Percentiles rank a stretch among this genome's conserved stretches.
Conservation (phyloP, 2,113 vertebrate species). For the Boleophthalmus pectinirostris region DNA sequence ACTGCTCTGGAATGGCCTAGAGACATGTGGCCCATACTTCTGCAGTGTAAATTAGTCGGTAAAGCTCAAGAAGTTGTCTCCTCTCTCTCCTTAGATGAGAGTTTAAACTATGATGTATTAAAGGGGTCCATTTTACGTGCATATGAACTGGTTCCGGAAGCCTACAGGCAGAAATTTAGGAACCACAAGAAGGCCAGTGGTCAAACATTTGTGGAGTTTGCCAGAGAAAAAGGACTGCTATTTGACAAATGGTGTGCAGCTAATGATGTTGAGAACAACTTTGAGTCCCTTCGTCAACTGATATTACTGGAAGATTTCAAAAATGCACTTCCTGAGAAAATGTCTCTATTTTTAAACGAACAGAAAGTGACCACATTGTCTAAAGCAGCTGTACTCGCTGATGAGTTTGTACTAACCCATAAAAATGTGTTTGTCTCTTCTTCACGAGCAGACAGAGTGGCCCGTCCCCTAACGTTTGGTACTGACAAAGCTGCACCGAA, state of each 20-base stretch:
- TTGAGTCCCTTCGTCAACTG: neutral
- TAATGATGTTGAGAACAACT: neutral
- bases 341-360: neutral
- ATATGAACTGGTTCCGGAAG: neutral
- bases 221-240: neutral
- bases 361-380: neutral
- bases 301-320: neutral
- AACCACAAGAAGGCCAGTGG: neutral
- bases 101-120: neutral
- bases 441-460: neutral
- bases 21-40: constrained; percentile 4
- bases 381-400: neutral
- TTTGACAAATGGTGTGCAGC: constrained; percentile 8
- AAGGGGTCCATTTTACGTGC: constrained; percentile 1
- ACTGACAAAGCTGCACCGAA: neutral
- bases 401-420: no score
- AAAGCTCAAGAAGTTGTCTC: neutral
- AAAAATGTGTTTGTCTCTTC: neutral
- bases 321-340: neutral
- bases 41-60: neutral
- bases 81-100: neutral
- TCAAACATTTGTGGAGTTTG: constrained; percentile 5
- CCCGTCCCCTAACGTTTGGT: neutral
- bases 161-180: constrained; percentile 6
- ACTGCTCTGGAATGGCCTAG: neutral